Percentiles rank a stretch among this genome's conserved stretches.
Conservation (phyloP, 2,888 invertebrate genomes). For the Eucera pruinosa region DNA sequence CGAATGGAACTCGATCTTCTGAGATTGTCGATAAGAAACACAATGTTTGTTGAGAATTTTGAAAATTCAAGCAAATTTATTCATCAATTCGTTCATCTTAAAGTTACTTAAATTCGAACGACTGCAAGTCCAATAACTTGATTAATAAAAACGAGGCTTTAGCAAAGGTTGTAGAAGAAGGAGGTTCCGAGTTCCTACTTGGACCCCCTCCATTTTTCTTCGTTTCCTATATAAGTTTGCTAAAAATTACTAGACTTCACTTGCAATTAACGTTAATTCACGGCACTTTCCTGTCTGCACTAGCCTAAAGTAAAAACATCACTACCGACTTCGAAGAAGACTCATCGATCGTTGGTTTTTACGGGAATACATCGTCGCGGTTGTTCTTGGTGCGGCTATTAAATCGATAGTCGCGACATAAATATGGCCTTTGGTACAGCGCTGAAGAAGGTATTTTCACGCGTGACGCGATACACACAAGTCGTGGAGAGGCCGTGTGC, state of each 20-base stretch:
- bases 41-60: too few species aligned
- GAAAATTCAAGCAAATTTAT: too few species aligned
- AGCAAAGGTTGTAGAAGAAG: too few species aligned
- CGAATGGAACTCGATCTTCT: neutral
- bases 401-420: constrained; percentile 61
- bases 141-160: too few species aligned
- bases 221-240: too few species aligned
- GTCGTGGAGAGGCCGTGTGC: neutral
- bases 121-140: too few species aligned
- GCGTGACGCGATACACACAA: constrained; percentile 23
- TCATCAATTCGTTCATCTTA: too few species aligned
- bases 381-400: constrained; percentile 31
- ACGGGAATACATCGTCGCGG: constrained; percentile 45
- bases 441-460: constrained; percentile 49
- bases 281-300: neutral
- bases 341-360: constrained; percentile 60
- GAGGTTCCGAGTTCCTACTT: too few species aligned
- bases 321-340: constrained; percentile 41
- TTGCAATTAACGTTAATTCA: too few species aligned
- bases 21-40: neutral
- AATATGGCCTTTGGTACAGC: constrained; percentile 36
- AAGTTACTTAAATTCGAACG: too few species aligned
- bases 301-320: neutral
- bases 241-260: too few species aligned
- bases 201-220: too few species aligned